Evolutionary conservation across 2,797 vertebrate genomes (phyloP).

Genomic region (Aphelocoma californica): DNA sequence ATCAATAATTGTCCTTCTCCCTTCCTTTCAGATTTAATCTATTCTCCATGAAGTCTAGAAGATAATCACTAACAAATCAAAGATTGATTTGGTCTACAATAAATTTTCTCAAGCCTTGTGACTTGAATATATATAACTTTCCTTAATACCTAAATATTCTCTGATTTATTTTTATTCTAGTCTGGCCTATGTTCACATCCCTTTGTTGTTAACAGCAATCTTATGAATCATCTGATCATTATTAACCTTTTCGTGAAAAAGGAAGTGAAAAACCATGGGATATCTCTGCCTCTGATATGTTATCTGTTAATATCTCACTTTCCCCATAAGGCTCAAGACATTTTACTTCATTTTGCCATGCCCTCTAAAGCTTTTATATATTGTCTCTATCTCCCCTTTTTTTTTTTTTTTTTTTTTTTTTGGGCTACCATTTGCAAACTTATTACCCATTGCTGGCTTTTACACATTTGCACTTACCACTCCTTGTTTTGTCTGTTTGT

Average conservation of each 20-base stretch:
- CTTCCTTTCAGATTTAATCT: conserved; percentile 16
- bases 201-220: neutral
- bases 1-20: conserved; percentile 20
- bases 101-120: neutral
- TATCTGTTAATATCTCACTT: neutral
- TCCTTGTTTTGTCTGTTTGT: neutral
- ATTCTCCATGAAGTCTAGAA: neutral
- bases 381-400: rapidly evolving
- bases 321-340: neutral
- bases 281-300: neutral
- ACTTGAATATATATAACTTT: conserved; percentile 18
- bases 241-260: neutral
- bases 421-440: neutral
- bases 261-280: neutral
- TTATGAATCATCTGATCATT: neutral
- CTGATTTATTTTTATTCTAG: neutral
- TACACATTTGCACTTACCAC: neutral
- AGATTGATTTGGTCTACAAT: neutral
- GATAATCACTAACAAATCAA: neutral
- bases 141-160: neutral
- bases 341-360: neutral
- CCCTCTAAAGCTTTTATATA: neutral
- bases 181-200: neutral
- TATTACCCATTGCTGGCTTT: neutral
- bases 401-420: too few relatives aligned